A percentile compares a stretch with the other conserved stretches of the same genome.
phyloP scores from a whole-genome alignment of 2,797 vertebrate genomes.

The Limosa lapponica region DNA sequence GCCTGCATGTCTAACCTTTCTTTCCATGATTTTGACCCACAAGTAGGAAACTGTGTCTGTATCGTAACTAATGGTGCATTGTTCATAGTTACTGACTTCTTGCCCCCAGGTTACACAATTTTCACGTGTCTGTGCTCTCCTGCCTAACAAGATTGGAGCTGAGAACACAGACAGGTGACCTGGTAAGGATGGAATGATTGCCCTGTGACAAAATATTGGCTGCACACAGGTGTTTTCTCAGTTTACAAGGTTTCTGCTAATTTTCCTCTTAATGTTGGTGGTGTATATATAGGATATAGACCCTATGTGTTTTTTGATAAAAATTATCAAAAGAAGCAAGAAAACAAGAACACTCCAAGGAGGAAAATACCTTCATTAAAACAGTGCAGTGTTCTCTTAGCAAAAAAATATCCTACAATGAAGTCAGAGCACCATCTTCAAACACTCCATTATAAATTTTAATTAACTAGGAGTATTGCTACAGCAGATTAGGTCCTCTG shows the following conservation, averaged over 20 bases:
- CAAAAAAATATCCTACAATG: fast-evolving
- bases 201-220: background rate
- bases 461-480: background rate
- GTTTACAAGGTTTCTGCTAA: background rate
- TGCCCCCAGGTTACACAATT: background rate
- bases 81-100: background rate
- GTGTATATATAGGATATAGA: background rate
- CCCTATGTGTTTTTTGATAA: background rate
- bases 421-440: background rate
- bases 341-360: background rate
- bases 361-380: background rate
- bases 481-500: background rate
- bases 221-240: background rate
- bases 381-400: background rate
- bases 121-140: background rate
- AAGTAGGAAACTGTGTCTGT: background rate
- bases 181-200: background rate
- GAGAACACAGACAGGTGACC: background rate
- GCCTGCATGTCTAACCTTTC: background rate
- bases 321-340: background rate
- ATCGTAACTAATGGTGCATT: background rate
- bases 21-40: background rate
- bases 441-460: background rate
- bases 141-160: background rate
- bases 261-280: background rate